phyloP scores from a whole-genome alignment of 2,888 invertebrate species.

The Sepiola atlantica region DNA sequence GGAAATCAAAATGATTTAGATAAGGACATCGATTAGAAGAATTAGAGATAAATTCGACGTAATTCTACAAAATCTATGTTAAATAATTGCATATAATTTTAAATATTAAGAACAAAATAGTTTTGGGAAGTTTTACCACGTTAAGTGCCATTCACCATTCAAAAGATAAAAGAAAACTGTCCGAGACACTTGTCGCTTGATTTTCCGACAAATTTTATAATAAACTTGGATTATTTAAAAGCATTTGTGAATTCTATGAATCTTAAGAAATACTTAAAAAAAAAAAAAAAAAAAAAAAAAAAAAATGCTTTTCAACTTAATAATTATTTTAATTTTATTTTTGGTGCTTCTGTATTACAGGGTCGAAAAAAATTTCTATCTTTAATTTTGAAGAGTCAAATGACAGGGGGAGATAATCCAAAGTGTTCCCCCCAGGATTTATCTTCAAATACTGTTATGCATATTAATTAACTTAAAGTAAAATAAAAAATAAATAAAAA shows the following conservation, averaged over 20 bases:
- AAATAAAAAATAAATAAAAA: too few species aligned
- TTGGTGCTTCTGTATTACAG: too few species aligned
- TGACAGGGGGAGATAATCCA: too few species aligned
- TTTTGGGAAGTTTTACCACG: background rate
- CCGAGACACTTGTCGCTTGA: background rate
- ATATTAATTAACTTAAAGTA: too few species aligned
- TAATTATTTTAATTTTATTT: too few species aligned
- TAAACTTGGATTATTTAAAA: background rate
- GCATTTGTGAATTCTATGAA: background rate
- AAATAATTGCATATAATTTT: background rate
- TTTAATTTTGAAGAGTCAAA: too few species aligned
- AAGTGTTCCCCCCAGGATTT: too few species aligned
- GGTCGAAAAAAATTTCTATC: too few species aligned
- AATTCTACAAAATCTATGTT: background rate
- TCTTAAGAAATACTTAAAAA: background rate
- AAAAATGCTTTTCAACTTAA: too few species aligned
- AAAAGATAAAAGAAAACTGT: background rate
- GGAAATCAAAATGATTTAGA: background rate
- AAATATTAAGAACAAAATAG: background rate
- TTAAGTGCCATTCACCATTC: background rate
- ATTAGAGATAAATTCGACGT: background rate
- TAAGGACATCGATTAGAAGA: background rate
- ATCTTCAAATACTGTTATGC: too few species aligned
- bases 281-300: background rate
- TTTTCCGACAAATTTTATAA: background rate